A percentile compares a stretch with the other conserved stretches of the same genome.
phyloP scores from a whole-genome alignment of 2,113 vertebrate genomes.

The Nibea coibor region DNA sequence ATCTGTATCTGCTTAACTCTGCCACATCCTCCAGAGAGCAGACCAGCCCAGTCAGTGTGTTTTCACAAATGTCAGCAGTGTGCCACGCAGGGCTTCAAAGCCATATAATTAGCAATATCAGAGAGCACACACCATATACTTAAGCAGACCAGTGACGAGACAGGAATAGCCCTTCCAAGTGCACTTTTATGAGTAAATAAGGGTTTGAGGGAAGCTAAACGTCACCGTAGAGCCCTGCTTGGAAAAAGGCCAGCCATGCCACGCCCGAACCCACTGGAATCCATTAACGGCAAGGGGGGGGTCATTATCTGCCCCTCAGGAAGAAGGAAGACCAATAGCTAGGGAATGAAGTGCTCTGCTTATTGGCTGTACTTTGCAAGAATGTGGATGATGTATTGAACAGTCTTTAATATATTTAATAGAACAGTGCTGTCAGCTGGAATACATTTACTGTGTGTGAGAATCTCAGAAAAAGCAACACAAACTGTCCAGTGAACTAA shows the following conservation, averaged over 20 bases:
- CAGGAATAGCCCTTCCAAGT: slow-evolving; percentile 78
- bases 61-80: slow-evolving; percentile 37
- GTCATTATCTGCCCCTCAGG: slow-evolving; percentile 4
- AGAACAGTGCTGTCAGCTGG: neutral
- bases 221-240: slow-evolving; percentile 57
- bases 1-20: neutral
- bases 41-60: slow-evolving; percentile 42
- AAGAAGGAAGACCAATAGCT: neutral
- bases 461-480: no score
- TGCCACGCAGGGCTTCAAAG: slow-evolving; percentile 17
- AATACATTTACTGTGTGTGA: neutral
- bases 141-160: slow-evolving; percentile 68
- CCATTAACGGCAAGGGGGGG: slow-evolving; percentile 19
- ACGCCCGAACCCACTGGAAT: slow-evolving; percentile 63
- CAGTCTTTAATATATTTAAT: neutral
- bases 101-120: slow-evolving; percentile 80
- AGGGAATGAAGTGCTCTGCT: neutral
- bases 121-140: slow-evolving; percentile 76
- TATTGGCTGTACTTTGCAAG: neutral
- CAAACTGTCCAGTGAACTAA: no score
- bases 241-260: slow-evolving; percentile 33
- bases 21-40: slow-evolving; percentile 15
- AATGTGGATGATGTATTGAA: neutral
- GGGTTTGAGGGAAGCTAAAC: slow-evolving; percentile 74
- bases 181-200: slow-evolving; percentile 80